Base-by-base conservation (phyloP, 2,888 invertebrate genomes). In the Carterocephalus palaemon region DNA sequence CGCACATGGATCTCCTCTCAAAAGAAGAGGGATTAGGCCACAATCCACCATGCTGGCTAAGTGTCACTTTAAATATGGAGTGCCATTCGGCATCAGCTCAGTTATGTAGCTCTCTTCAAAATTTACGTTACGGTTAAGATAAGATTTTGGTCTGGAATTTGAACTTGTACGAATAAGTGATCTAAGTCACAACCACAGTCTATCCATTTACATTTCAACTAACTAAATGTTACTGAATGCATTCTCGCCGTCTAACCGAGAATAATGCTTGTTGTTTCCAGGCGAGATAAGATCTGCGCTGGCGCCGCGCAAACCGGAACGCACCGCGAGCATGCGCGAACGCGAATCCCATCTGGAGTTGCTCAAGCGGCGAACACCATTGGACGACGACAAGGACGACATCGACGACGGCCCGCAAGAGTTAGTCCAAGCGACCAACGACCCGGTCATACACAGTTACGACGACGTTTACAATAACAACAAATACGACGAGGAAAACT, bases 301-400 rank as follows among this genome's bases (percentile, higher is more conserved):
- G 60, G 92, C 93, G 38, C 93, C 94, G 7, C 90, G 93, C 45
- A 96, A 95, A 75, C 95, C 95, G 8, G 94, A 95, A 72, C 88
- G 95, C 52, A 94, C 94, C 9, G 94, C 95, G 29, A 95, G 95
- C 70, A 93, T 95, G 92, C 88, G 95, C 57, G 95, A 94, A 75
- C 88, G 92, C 47, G 92, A 92, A 75, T 90, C 91, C 2, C 89
- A 90, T 57, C 72, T 91, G 57, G 91, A 91, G 67, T 82, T 90
- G 34, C 88, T 89, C 16, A 87, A 87, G 58, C 78, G 88, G 42
- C 70, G 83, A 49, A 80, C 74, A 29, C 76, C 85, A 54, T 77
- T 88, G 52, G 84, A 84, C 42, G 88, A 88, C 63, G 90, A 89
- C 51, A 88, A 88, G 64, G 89, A 89, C 57, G 86, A 87, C 51